Conservation (phyloP, 2,888 invertebrate species). For the Pandemis cinnamomeana region DNA sequence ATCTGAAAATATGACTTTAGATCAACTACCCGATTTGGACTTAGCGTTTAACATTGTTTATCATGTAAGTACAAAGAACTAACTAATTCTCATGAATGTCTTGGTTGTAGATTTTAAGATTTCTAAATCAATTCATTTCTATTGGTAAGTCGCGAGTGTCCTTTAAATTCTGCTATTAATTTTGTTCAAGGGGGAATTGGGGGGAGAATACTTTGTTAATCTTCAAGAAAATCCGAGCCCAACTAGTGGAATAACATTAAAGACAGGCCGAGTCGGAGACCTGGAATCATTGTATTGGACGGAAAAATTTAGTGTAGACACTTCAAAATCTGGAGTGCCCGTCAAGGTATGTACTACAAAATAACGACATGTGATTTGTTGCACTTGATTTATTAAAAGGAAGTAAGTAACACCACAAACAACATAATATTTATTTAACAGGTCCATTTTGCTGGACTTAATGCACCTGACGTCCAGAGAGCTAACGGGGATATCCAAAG, state of each 20-base stretch:
- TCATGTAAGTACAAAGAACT: constrained; percentile 50
- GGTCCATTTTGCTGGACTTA: constrained; percentile 62
- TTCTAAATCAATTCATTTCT: no score
- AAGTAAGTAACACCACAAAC: no score
- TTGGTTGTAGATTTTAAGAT: no score
- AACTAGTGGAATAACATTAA: constrained; percentile 45
- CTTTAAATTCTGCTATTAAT: neutral
- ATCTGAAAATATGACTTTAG: constrained; percentile 48
- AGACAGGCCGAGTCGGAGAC: constrained; percentile 50
- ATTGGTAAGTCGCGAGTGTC: no score
- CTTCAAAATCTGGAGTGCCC: constrained; percentile 47
- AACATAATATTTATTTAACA: constrained; percentile 36
- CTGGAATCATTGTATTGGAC: constrained; percentile 58
- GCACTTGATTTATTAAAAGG: neutral
- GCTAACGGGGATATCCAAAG: constrained; percentile 48
- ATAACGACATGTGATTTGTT: neutral
- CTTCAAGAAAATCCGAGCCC: constrained; percentile 26
- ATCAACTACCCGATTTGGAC: constrained; percentile 56
- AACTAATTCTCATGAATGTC: no score
- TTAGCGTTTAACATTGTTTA: constrained; percentile 55
- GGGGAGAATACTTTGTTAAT: constrained; percentile 50
- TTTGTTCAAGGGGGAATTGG: constrained; percentile 49
- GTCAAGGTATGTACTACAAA: constrained; percentile 54
- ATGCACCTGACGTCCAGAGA: constrained; percentile 51
- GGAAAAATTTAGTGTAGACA: constrained; percentile 46